Conservation (phyloP, 2,797 vertebrate species). For the Oreochromis mossambicus region DNA sequence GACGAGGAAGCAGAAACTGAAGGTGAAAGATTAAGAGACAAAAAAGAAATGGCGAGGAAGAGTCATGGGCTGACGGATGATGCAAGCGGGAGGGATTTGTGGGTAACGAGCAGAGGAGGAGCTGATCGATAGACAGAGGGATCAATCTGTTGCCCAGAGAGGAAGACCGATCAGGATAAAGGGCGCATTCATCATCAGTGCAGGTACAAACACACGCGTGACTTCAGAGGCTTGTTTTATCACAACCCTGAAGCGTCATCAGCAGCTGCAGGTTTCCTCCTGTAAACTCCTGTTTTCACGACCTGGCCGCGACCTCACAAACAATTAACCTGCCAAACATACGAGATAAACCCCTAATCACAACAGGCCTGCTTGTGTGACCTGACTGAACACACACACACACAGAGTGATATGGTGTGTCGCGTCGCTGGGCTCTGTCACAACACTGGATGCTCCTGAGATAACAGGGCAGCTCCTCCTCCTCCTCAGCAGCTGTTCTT, state of each 20-base stretch:
- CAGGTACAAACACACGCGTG: not conserved
- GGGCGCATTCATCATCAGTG: constrained; percentile 35
- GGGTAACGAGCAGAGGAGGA: constrained; percentile 17
- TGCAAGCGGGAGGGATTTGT: constrained; percentile 9
- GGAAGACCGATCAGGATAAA: constrained; percentile 47
- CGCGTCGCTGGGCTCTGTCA: constrained; percentile 11
- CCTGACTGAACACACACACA: not conserved
- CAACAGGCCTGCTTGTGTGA: not conserved
- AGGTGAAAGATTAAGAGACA: not conserved
- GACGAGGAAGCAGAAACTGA: not conserved
- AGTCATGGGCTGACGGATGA: constrained; percentile 17
- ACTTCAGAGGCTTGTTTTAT: not conserved
- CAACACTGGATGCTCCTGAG: constrained; percentile 33
- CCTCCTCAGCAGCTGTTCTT: not conserved
- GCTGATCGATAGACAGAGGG: constrained; percentile 26
- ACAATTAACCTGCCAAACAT: constrained; percentile 9
- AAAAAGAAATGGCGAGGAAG: not conserved
- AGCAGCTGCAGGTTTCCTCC: constrained; percentile 1
- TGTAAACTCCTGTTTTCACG: constrained; percentile 7
- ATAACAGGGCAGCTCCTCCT: constrained; percentile 8
- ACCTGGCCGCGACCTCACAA: constrained; percentile 17
- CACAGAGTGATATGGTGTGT: not conserved
- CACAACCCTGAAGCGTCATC: not conserved
- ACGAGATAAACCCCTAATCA: constrained; percentile 3
- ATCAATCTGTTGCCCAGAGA: constrained; percentile 43